These are phyloP conservation scores for Castor canadensis DNA, from an alignment of 2,113 vertebrate genomes.

Conservation along the genomic window DNA sequence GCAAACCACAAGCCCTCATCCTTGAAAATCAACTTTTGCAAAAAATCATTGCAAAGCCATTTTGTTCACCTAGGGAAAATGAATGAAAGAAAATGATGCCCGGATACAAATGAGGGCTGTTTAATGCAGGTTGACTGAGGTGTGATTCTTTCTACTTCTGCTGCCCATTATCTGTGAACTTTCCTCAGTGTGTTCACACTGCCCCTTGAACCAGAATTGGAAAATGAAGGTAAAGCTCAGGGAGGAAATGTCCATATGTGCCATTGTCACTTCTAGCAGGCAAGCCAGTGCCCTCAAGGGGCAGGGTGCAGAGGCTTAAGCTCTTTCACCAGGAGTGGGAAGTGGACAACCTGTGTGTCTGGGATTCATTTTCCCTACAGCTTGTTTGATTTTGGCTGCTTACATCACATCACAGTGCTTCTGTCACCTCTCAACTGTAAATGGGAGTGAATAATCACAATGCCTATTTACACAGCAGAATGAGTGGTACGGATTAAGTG, in stretches of 20 bases:
- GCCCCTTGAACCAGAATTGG: neutral
- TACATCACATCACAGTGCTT: neutral
- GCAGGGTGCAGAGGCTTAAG: neutral
- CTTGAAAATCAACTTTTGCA: conserved; percentile 36
- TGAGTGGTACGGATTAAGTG: neutral
- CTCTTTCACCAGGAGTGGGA: neutral
- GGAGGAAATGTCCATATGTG: neutral
- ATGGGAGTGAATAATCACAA: neutral
- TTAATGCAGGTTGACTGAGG: neutral
- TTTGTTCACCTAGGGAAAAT: neutral
- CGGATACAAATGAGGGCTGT: neutral
- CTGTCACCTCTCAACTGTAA: neutral
- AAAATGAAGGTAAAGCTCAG: neutral
- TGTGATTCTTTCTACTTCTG: neutral
- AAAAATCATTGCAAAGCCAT: neutral
- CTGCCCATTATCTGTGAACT: conserved; percentile 9
- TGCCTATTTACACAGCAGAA: neutral
- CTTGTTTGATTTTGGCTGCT: neutral
- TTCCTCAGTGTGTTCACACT: neutral
- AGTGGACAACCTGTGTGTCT: neutral
- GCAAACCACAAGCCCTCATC: conserved; percentile 3
- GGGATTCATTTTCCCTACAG: neutral
- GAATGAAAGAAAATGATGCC: neutral
- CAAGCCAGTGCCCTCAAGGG: no score
- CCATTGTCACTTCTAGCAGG: neutral